phyloP scores from a whole-genome alignment of 2,888 invertebrate species.

The Lepas anatifera region DNA sequence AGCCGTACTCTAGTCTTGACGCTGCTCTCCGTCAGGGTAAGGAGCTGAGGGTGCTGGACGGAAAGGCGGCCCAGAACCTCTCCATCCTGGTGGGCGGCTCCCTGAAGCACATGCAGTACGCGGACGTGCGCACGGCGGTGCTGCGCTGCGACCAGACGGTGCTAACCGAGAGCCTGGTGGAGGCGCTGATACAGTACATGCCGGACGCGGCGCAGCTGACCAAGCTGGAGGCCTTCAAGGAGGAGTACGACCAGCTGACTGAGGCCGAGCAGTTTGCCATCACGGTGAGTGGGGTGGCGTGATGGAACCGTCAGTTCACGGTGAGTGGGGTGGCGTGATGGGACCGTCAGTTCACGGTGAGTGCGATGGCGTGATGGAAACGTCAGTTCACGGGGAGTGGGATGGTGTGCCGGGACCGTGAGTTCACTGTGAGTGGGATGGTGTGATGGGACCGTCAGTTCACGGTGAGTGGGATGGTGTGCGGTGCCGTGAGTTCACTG shows the following conservation, averaged over 20 bases:
- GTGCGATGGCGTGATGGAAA: background rate
- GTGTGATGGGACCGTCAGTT: too few relatives aligned
- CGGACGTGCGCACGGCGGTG: conserved; percentile 67
- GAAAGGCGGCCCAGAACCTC: conserved; percentile 87
- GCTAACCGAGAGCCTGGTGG: conserved; percentile 71
- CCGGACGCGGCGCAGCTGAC: conserved; percentile 84
- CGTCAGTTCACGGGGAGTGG: background rate
- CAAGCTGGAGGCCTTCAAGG: conserved; percentile 64
- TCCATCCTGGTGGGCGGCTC: conserved; percentile 69
- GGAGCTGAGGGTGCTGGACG: conserved; percentile 81
- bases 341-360: background rate
- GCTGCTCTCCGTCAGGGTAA: conserved; percentile 85
- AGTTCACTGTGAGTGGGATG: background rate
- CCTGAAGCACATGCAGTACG: conserved; percentile 68
- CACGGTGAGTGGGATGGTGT: too few relatives aligned
- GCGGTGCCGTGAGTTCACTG: too few relatives aligned
- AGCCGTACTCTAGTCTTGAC: too few relatives aligned
- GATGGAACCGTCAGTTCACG: too few relatives aligned
- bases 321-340: too few relatives aligned
- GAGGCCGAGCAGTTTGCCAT: conserved; percentile 78
- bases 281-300: background rate
- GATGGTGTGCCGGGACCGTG: background rate
- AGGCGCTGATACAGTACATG: conserved; percentile 79
- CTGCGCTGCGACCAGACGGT: conserved; percentile 74
- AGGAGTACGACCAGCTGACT: conserved; percentile 62